Evolutionary conservation across 1,140 invertebrate species (phyloP).

Genomic region (Papilio helenus): DNA sequence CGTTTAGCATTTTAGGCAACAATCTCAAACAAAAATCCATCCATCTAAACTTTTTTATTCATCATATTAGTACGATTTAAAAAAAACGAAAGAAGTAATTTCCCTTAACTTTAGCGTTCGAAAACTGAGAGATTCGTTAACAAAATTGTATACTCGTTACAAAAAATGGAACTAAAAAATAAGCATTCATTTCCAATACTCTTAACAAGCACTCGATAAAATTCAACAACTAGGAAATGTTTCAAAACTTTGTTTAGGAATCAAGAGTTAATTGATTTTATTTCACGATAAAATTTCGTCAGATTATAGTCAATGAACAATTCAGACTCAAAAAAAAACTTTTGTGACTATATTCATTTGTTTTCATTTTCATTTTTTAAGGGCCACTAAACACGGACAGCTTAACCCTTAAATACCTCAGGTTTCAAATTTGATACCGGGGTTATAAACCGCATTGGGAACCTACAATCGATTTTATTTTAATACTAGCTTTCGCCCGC

Average conservation of each 20-base stretch:
- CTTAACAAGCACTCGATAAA: neutral
- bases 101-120: neutral
- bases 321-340: neutral
- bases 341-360: neutral
- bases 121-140: neutral
- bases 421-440: too few species aligned
- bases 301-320: neutral
- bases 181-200: neutral
- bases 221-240: neutral
- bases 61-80: too few species aligned
- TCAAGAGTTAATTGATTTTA: neutral
- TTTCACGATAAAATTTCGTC: neutral
- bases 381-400: neutral
- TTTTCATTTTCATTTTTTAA: neutral
- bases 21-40: too few species aligned
- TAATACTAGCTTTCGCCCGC: too few species aligned
- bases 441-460: too few species aligned
- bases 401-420: too few species aligned
- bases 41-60: too few species aligned
- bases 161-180: neutral
- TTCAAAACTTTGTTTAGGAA: constrained; percentile 1
- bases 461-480: too few species aligned
- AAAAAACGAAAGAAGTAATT: too few species aligned
- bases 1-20: too few species aligned
- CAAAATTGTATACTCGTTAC: neutral